These are phyloP conservation scores for Muscicapa striata DNA, from an alignment of 2,797 vertebrate genomes.

Conservation along the genomic window DNA sequence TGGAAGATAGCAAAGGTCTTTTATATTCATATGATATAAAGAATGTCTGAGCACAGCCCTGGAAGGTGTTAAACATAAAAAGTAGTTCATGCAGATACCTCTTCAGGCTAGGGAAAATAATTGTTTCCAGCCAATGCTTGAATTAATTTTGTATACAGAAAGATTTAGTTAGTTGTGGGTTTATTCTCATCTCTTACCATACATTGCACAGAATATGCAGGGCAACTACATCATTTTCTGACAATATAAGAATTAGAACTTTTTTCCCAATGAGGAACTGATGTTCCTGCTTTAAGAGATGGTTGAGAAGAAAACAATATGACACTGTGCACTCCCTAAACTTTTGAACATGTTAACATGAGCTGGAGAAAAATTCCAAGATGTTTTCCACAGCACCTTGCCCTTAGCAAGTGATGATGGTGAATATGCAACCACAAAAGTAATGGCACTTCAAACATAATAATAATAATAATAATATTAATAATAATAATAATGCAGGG, in stretches of 20 bases:
- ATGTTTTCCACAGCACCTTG: background rate
- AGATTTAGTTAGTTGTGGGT: background rate
- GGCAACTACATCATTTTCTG: background rate
- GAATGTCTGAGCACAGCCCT: background rate
- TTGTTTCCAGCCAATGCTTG: background rate
- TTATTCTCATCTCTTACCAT: background rate
- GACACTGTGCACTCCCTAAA: background rate
- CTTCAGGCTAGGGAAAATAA: background rate
- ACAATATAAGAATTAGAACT: background rate
- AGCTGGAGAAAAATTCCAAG: background rate
- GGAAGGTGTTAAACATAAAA: background rate
- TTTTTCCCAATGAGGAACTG: background rate
- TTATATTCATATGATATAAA: background rate
- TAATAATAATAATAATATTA: background rate
- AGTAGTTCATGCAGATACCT: background rate
- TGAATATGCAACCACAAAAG: background rate
- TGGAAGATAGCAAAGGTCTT: background rate
- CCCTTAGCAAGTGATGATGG: background rate
- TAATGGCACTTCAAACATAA: background rate
- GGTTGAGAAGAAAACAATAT: background rate
- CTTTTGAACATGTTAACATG: background rate
- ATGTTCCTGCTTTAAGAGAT: background rate
- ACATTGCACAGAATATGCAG: background rate
- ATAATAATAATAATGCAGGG: background rate
- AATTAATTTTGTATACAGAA: background rate